A percentile compares a stretch with the other conserved stretches of the same genome.
These are phyloP conservation scores for Mobula hypostoma DNA, from an alignment of 2,113 vertebrate species.

Conservation along the genomic window DNA sequence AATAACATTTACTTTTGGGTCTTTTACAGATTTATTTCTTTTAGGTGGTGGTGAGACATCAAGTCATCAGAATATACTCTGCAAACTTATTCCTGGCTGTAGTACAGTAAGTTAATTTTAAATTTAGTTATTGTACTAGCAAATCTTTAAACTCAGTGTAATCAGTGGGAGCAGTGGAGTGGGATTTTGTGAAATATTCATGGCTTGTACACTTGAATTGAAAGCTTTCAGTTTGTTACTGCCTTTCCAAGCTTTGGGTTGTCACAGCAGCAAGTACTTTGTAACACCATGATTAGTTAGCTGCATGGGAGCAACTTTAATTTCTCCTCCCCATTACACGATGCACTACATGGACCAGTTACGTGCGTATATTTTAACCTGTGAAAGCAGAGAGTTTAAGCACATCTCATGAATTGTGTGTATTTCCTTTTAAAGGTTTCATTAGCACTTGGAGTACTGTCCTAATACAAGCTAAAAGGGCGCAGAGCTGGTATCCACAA, in stretches of 20 bases:
- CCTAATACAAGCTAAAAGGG: neutral
- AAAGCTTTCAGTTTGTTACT: neutral
- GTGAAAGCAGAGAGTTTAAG: neutral
- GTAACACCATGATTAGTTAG: neutral
- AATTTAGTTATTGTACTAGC: neutral
- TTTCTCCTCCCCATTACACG: neutral
- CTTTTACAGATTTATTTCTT: slow-evolving; percentile 10
- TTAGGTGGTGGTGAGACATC: slow-evolving; percentile 31
- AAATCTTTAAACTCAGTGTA: neutral
- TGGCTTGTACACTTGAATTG: neutral
- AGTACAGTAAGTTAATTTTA: neutral
- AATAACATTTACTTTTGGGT: neutral
- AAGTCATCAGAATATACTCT: slow-evolving; percentile 25
- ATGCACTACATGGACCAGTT: neutral
- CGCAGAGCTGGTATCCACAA: neutral
- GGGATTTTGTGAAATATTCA: neutral
- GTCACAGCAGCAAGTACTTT: neutral
- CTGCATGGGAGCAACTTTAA: too few species aligned
- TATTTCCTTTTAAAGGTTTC: neutral
- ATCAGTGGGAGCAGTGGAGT: neutral
- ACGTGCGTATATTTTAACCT: neutral
- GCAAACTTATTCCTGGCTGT: neutral
- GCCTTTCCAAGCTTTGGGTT: neutral
- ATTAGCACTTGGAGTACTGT: neutral
- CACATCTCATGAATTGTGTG: neutral